Evolutionary conservation across 2,888 invertebrate genomes (phyloP).

Genomic region (Pollenia labialis): DNA sequence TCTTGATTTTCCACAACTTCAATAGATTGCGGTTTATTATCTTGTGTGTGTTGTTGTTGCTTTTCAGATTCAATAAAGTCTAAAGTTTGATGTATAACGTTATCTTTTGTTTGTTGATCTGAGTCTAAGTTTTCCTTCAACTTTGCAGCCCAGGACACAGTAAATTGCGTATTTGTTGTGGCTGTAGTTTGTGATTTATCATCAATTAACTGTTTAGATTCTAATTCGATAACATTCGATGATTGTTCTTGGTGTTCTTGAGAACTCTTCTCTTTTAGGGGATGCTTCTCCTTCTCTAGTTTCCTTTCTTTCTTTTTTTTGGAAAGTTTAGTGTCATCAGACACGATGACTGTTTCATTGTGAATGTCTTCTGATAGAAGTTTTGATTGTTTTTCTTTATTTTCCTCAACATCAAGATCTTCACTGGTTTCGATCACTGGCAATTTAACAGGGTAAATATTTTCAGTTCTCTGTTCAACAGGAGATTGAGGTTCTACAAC

Average conservation of each 20-base stretch:
- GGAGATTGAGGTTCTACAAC: background rate
- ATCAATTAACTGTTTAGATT: background rate
- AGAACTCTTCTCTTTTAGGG: background rate
- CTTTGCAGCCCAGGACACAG: constrained; percentile 63
- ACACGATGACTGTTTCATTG: background rate
- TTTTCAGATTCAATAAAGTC: constrained; percentile 9
- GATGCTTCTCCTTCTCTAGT: constrained; percentile 9
- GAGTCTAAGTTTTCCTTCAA: constrained; percentile 46
- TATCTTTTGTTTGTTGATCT: background rate
- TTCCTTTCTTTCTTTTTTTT: constrained; percentile 56
- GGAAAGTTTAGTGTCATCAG: background rate
- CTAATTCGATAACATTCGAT: background rate
- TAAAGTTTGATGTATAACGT: constrained; percentile 8
- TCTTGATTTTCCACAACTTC: background rate
- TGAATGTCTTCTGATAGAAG: background rate
- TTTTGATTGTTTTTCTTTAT: background rate
- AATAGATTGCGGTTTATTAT: no score
- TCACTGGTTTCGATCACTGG: background rate
- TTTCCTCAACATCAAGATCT: background rate
- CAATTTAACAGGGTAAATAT: no score
- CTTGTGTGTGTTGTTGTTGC: no score
- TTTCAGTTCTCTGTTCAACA: no score
- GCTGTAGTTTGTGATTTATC: background rate
- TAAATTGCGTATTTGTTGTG: background rate
- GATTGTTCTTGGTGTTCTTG: background rate